A percentile compares a stretch with the other conserved stretches of the same genome.
These are phyloP conservation scores for Tholera decimalis DNA, from an alignment of 2,888 invertebrate species.

Conservation along the genomic window DNA sequence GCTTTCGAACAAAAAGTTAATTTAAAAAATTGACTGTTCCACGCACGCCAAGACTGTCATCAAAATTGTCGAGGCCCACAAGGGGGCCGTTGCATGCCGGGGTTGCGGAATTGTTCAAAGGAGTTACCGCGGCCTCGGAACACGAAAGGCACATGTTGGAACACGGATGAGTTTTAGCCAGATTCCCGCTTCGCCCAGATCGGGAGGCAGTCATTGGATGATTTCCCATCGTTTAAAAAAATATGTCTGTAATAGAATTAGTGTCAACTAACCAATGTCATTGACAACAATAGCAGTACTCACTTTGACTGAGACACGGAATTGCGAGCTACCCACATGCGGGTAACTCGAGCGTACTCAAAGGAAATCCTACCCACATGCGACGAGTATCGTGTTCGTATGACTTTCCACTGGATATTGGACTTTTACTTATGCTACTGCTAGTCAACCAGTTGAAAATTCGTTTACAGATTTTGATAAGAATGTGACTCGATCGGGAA, in stretches of 20 bases:
- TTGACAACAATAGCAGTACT: conserved; percentile 45
- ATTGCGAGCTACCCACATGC: conserved; percentile 32
- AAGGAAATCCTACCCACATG: conserved; percentile 54
- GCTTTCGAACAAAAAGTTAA: too few species aligned
- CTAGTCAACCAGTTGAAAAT: conserved; percentile 31
- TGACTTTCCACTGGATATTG: conserved; percentile 42
- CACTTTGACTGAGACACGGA: conserved; percentile 47
- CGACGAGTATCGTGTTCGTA: conserved; percentile 33
- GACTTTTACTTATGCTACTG: conserved; percentile 21
- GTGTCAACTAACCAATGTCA: conserved; percentile 27
- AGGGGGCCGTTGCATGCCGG: too few species aligned
- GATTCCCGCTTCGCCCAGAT: too few species aligned
- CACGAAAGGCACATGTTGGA: too few species aligned
- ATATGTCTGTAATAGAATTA: not conserved
- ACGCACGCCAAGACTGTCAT: too few species aligned
- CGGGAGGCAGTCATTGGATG: too few species aligned
- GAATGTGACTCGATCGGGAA: not conserved
- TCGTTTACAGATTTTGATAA: conserved; percentile 30
- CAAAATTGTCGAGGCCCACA: too few species aligned
- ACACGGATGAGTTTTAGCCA: too few species aligned
- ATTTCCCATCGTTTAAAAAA: not conserved
- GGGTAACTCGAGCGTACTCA: conserved; percentile 43
- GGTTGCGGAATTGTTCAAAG: too few species aligned
- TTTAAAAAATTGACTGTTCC: too few species aligned
- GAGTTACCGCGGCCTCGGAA: too few species aligned